These are phyloP conservation scores for Peromyscus leucopus DNA, from an alignment of 2,113 vertebrate species.

Conservation along the genomic window DNA sequence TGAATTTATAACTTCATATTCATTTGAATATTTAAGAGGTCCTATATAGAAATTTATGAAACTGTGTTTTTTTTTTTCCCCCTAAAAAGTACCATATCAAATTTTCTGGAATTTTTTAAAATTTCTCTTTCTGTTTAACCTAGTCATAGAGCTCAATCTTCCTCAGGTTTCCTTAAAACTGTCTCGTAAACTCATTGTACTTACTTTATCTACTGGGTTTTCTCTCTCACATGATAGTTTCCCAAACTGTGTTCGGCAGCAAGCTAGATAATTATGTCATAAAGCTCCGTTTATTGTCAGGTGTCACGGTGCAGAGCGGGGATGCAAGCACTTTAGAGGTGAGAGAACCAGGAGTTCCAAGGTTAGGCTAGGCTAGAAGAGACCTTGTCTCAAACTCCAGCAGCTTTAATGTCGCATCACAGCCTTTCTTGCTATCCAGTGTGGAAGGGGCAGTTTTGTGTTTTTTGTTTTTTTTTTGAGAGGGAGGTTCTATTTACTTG, in stretches of 20 bases:
- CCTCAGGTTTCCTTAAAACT: conserved; percentile 6
- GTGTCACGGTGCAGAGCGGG: no score
- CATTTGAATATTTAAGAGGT: not conserved
- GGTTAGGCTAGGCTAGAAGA: not conserved
- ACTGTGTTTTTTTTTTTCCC: not conserved
- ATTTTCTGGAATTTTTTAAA: conserved; percentile 52
- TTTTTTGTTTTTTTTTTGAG: not conserved
- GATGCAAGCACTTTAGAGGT: not conserved
- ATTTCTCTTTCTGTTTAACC: conserved; percentile 30
- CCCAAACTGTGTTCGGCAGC: not conserved
- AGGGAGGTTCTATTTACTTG: conserved; percentile 31
- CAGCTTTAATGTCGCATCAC: not conserved
- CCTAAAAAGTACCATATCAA: not conserved
- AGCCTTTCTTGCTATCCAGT: not conserved
- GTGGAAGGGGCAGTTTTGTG: not conserved
- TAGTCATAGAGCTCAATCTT: not conserved
- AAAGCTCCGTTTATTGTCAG: not conserved
- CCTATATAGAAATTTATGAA: conserved; percentile 17
- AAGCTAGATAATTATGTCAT: not conserved
- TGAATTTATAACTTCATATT: conserved; percentile 17
- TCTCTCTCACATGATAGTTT: not conserved
- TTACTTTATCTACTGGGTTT: not conserved
- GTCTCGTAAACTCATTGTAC: not conserved
- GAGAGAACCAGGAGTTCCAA: not conserved
- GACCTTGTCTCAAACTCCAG: not conserved